Evolutionary conservation across 2,113 vertebrate genomes (phyloP).

Genomic region (Salvelinus sp.): DNA sequence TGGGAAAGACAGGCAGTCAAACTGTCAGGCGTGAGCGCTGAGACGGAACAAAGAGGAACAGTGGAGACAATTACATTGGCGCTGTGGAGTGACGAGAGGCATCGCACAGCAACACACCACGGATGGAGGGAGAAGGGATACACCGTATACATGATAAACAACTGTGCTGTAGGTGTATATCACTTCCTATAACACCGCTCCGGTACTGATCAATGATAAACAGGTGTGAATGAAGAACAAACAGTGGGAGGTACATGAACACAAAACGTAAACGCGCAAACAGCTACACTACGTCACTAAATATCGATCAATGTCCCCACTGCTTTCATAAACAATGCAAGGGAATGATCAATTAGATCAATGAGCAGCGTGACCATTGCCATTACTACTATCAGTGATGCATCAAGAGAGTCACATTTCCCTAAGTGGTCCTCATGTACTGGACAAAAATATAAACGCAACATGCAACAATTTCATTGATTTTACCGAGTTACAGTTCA

Average conservation of each 20-base stretch:
- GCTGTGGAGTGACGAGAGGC: constrained; percentile 48
- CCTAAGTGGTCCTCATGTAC: no score
- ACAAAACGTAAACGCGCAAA: background rate
- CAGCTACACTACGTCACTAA: no score
- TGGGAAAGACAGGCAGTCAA: constrained; percentile 63
- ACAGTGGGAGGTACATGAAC: background rate
- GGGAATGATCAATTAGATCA: no score
- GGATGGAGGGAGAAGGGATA: constrained; percentile 24
- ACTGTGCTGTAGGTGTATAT: no score
- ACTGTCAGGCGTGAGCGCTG: constrained; percentile 65
- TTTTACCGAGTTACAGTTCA: no score
- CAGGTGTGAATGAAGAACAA: background rate
- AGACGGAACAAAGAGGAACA: constrained; percentile 68
- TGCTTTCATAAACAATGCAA: no score
- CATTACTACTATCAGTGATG: no score
- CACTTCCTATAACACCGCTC: background rate
- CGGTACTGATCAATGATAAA: background rate
- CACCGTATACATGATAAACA: background rate
- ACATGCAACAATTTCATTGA: no score
- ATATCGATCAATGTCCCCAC: no score
- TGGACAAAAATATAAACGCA: no score
- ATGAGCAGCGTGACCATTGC: no score
- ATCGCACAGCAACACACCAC: constrained; percentile 26
- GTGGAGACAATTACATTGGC: constrained; percentile 61
- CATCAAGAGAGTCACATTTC: no score